Base-by-base conservation (phyloP, 2,113 vertebrate genomes). In the Callocephalon fimbriatum region DNA sequence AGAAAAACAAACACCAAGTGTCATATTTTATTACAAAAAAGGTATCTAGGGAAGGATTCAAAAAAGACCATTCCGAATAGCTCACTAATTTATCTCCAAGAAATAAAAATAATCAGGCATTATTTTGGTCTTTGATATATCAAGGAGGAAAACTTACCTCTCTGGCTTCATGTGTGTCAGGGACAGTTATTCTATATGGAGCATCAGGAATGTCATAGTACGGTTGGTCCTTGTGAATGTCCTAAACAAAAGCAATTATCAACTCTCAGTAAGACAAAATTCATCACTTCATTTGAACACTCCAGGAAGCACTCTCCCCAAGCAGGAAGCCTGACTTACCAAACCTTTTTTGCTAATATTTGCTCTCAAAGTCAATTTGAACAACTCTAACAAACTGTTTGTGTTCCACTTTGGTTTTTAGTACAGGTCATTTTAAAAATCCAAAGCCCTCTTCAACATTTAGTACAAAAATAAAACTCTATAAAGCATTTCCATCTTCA, bases 161-260 rank as follows among this genome's bases (percentile, higher is more conserved):
- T 92, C 99, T 97, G 78, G 99, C 99, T 96, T 99, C 99, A 11
- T 98, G 99, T 0, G 99, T 99, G 97, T 99, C 99, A 7, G 99
- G 99, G 35, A 99, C 99, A 3, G 99, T 99, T 97, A 99, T 99
- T 78, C 99, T 98, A 89, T 99, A 98, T 0, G 99, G 99, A 27
- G 99, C 99, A 40, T 99, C 99, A 19, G 99, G 99, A 94, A 99
- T 99, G 97, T 99, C 98, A 42, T 99, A 99, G 92, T 99, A 99
- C 1, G 99, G 99, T 79, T 99, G 99, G 95, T 99, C 99, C 97
- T 99, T 99, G 96, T 99, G 99, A 96, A 99, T 99, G 67, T 99
- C 99, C 99, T 99, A 90, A 73, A 98, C 3, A 86, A 45, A 95
- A 73, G 48, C 50, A 25, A 50, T 35, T 19, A 47, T 25, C 12